Conservation (phyloP, 2,113 vertebrate species). For the Erythrocercus mccallii region DNA sequence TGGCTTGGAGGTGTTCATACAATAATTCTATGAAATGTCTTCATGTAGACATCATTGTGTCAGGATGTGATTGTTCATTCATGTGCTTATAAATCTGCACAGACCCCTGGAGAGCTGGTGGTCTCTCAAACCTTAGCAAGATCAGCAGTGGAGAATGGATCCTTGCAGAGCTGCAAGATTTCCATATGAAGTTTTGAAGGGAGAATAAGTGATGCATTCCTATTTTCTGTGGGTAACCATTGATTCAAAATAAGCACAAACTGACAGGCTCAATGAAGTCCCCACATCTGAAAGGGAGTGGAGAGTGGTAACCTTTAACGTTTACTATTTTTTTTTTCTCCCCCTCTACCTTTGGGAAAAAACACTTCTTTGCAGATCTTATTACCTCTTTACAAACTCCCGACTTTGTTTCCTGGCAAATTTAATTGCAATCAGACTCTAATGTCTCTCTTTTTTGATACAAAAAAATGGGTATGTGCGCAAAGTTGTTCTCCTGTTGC, state of each 20-base stretch:
- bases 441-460: not conserved
- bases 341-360: not conserved
- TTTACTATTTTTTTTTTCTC: not conserved
- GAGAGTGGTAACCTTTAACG: not conserved
- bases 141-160: not conserved
- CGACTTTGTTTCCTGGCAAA: not conserved
- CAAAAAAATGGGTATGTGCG: fast-evolving
- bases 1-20: not conserved
- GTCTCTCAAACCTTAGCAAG: not conserved
- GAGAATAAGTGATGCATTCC: not conserved
- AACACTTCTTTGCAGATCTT: not conserved
- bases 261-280: not conserved
- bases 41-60: not conserved
- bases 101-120: not conserved
- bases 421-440: not conserved
- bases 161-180: not conserved
- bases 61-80: not conserved
- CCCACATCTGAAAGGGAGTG: not conserved
- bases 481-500: not conserved
- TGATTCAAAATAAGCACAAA: not conserved
- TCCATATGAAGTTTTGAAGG: not conserved
- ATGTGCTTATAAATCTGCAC: not conserved
- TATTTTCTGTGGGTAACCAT: not conserved
- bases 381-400: not conserved
- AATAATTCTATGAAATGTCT: not conserved